A percentile compares a stretch with the other conserved stretches of the same genome.
Evolutionary conservation across 2,888 invertebrate species (phyloP).

Genomic region (Hipparchia semele): DNA sequence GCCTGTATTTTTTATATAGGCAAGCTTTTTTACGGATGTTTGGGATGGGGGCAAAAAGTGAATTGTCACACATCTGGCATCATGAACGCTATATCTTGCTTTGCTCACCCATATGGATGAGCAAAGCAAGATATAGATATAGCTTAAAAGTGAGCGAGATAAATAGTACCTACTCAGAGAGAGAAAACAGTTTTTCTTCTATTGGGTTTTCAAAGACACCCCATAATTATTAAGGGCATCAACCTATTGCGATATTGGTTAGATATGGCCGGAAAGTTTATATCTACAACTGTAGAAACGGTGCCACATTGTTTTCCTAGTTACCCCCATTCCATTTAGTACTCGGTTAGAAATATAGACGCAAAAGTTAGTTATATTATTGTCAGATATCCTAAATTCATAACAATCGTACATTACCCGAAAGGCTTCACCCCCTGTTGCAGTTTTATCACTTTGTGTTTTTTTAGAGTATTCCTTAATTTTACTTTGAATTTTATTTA

Average conservation of each 20-base stretch:
- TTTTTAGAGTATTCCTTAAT: conserved; percentile 19
- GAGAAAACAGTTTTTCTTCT: no score
- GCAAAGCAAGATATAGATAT: no score
- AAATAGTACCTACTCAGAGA: no score
- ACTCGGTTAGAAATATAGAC: conserved; percentile 35
- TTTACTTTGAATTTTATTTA: conserved; percentile 2
- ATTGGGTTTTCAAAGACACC: no score
- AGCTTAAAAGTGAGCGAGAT: no score
- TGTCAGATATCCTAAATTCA: conserved; percentile 78
- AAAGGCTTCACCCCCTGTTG: conserved; percentile 61
- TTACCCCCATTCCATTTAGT: conserved; percentile 16
- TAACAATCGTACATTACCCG: conserved; percentile 57
- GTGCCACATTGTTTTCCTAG: conserved; percentile 21
- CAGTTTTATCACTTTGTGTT: conserved; percentile 57
- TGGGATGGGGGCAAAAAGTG: no score
- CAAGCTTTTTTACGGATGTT: no score
- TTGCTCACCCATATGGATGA: no score
- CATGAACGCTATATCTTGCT: no score
- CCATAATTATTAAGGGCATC: no score
- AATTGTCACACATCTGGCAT: no score
- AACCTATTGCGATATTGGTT: neutral
- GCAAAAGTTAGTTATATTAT: conserved; percentile 69
- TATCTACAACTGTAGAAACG: conserved; percentile 32
- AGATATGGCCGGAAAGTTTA: conserved; percentile 3
- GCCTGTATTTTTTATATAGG: neutral